Base-by-base conservation (phyloP, 2,888 invertebrate genomes). In the Asteroscopus sphinx region DNA sequence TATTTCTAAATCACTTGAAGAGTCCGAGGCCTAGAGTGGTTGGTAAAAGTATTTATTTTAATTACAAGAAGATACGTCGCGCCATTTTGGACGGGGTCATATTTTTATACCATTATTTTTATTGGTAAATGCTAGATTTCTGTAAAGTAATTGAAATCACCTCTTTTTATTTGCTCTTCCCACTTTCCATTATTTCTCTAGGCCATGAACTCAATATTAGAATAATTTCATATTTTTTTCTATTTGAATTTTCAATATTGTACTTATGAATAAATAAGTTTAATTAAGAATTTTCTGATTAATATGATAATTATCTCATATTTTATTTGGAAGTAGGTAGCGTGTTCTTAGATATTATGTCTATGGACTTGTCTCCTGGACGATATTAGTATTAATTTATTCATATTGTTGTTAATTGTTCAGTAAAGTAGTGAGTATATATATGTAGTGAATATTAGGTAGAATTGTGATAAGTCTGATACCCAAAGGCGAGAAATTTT, bases 311-410 rank as follows among this genome's bases (percentile, higher is more conserved):
- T 62, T 67, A 56, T 73, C 63, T 69, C 61, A 62, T 62, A 57
- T 51, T 44, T 71, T 57, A 57, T 69, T 69, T 40, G 25, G 55
- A 55, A 63, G 35, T 58, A 35, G 21, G 37, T 56, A 51, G 40
- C 51, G 48, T 73, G 49, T 58, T 58, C 45, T 46, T 71, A 65
- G 69, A 68, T 72, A 73, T 66, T 72, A 61, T 52, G 48, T 61
- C 42, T 57, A 41, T 63, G 51, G 39, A 36, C 17, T 65, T 49
- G 73, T 80, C 68, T 78, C 76, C 76, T 66, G 58, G 52, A 44
- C 65, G 77, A 81, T 80, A 81, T 79, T 80, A 75, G 49, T 42
- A 56, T 62, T 46, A 68, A 59, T 65, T 62, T 49, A 55, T 63
- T 46, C 17, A 63, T 64, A 60, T 36, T 44, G 55, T 60, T 46